Evolutionary conservation across 2,888 invertebrate genomes (phyloP).

Genomic region (Ctena decussata): DNA sequence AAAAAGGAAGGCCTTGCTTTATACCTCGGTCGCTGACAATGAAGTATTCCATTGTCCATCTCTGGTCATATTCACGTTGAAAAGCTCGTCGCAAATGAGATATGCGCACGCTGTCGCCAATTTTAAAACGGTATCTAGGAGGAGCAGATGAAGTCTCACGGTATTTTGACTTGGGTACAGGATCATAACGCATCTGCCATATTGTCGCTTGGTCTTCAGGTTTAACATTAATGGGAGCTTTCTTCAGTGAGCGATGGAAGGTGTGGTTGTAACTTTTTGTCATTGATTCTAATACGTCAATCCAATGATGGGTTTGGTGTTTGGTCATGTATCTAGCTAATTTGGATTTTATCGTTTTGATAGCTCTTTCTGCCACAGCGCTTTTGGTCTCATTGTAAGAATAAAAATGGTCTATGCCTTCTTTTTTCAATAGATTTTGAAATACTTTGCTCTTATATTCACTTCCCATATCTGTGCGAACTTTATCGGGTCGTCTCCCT

Average conservation of each 20-base stretch:
- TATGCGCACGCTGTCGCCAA: conserved; percentile 35
- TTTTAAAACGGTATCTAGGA: conserved; percentile 26
- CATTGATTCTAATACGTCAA: not conserved
- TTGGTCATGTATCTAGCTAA: not conserved
- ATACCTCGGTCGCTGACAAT: conserved; percentile 32
- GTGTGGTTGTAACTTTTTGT: not conserved
- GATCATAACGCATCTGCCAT: not conserved
- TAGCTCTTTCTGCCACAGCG: not conserved
- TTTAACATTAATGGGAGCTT: not conserved
- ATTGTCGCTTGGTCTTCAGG: not conserved
- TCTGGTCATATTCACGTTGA: conserved; percentile 40
- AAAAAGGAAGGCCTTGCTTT: conserved; percentile 33
- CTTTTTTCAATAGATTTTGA: not conserved
- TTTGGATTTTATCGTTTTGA: not conserved
- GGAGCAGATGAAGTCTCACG: not conserved
- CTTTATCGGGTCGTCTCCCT: not conserved
- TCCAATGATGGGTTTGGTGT: not conserved
- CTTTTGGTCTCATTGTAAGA: not conserved
- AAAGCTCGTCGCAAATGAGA: conserved; percentile 17
- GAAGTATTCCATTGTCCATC: conserved; percentile 41
- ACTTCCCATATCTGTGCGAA: not conserved
- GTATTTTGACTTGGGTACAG: not conserved
- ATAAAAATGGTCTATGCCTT: not conserved
- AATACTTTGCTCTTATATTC: not conserved
- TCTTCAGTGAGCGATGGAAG: not conserved